Evolutionary conservation across 1,140 invertebrate species (phyloP).

Genomic region (Adelges cooleyi): DNA sequence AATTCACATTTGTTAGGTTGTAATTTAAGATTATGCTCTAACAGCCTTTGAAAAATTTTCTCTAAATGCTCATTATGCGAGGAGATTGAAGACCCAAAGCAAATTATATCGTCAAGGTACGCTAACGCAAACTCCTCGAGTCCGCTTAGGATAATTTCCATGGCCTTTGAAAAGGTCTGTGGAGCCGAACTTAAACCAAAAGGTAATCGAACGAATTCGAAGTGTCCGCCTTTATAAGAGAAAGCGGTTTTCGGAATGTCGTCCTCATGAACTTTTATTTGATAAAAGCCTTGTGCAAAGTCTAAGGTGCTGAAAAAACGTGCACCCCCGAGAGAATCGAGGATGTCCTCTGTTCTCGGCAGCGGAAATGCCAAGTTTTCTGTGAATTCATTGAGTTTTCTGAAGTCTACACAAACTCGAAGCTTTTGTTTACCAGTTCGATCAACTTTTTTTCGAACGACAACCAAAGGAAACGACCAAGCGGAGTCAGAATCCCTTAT

Average conservation of each 20-base stretch:
- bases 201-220: too few species aligned
- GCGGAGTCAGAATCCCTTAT: too few species aligned
- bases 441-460: conserved; percentile 33
- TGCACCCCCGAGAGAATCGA: conserved; percentile 37
- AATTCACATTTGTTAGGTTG: conserved; percentile 36
- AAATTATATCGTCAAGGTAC: too few species aligned
- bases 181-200: conserved; percentile 28
- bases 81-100: too few species aligned
- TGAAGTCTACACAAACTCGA: conserved; percentile 33
- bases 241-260: conserved; percentile 43
- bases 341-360: conserved; percentile 40
- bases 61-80: too few species aligned
- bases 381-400: conserved; percentile 33
- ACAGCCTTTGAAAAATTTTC: too few species aligned
- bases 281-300: conserved; percentile 41
- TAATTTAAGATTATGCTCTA: neutral
- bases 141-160: neutral
- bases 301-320: conserved; percentile 41
- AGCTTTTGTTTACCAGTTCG: conserved; percentile 31
- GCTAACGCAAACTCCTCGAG: too few species aligned
- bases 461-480: conserved; percentile 28
- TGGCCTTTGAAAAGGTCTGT: conserved; percentile 39
- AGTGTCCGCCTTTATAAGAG: conserved; percentile 36
- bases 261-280: conserved; percentile 38
- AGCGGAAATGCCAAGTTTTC: conserved; percentile 40